Conservation (phyloP, 2,113 vertebrate species). For the Phainopepla nitens region DNA sequence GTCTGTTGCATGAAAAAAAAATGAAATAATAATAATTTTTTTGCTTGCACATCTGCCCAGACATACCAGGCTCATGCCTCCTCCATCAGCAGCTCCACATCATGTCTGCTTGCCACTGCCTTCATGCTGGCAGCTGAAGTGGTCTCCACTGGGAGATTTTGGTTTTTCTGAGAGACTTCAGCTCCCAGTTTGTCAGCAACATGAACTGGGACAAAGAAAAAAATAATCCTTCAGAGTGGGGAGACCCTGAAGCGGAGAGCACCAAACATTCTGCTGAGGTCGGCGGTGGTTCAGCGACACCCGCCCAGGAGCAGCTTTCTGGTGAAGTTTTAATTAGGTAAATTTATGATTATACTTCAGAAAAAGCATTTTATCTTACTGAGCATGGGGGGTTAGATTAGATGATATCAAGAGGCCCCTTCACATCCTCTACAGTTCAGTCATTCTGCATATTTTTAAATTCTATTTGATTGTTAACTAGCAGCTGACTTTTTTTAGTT, state of each 20-base stretch:
- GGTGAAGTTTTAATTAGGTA: not conserved
- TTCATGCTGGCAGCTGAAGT: not conserved
- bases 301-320: not conserved
- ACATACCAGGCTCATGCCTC: not conserved
- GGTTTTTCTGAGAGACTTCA: not conserved
- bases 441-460: not conserved
- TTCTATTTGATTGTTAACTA: not conserved
- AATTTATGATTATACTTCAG: not conserved
- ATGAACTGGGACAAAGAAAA: not conserved
- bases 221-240: not conserved
- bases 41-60: not conserved
- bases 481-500: not conserved
- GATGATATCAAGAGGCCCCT: not conserved
- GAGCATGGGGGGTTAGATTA: not conserved
- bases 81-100: not conserved
- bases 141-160: not conserved
- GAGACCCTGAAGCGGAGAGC: accelerated
- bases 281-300: accelerated
- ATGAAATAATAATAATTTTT: not conserved
- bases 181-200: not conserved
- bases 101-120: not conserved
- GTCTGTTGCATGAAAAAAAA: not conserved
- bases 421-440: not conserved
- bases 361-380: not conserved
- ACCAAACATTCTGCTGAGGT: accelerated